Evolutionary conservation across 2,113 vertebrate genomes (phyloP).

Genomic region (Eidolon helvum): DNA sequence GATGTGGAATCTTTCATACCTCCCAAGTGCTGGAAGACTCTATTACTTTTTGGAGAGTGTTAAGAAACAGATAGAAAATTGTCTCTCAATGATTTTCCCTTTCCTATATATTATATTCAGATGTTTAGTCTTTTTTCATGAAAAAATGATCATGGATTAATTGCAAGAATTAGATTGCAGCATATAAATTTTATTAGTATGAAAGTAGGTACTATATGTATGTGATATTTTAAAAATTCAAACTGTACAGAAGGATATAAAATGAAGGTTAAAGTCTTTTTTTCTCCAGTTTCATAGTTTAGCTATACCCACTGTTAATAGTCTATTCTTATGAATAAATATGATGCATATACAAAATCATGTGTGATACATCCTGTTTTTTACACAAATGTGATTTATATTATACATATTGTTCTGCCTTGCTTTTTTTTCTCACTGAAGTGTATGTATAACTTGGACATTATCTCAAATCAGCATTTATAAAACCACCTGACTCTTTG

Average conservation of each 20-base stretch:
- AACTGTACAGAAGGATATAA: background rate
- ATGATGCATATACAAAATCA: background rate
- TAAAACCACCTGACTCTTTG: background rate
- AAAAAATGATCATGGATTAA: background rate
- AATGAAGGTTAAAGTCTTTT: background rate
- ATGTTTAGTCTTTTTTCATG: background rate
- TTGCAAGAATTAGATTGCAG: background rate
- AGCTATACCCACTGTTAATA: background rate
- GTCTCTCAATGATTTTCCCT: background rate
- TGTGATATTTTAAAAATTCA: background rate
- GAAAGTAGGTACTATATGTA: background rate
- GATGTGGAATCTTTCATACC: no score
- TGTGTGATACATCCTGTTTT: background rate
- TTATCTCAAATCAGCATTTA: background rate
- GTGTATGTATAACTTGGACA: background rate
- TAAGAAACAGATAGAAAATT: background rate
- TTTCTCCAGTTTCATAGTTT: background rate
- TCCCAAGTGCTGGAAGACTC: no score
- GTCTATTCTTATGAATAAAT: background rate
- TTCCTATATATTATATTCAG: background rate
- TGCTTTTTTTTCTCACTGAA: background rate
- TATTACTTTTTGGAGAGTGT: background rate
- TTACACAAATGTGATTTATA: background rate
- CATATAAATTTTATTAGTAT: background rate
- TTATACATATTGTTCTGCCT: background rate